Evolutionary conservation across 2,797 vertebrate species (phyloP).

Genomic region (Yasuhikotakia modesta): DNA sequence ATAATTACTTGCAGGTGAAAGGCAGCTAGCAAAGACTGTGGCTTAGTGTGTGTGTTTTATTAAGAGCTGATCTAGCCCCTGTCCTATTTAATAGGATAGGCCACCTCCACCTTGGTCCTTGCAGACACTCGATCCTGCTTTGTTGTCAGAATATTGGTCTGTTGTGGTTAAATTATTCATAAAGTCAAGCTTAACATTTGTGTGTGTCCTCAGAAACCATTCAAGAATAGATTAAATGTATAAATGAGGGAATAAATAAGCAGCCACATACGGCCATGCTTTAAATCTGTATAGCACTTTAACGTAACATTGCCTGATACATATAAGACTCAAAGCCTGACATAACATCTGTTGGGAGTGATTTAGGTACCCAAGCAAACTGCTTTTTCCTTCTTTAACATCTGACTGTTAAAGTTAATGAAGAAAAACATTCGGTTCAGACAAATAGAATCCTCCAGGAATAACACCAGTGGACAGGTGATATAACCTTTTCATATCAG

Average conservation of each 20-base stretch:
- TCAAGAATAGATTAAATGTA: background rate
- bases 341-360: constrained; percentile 21
- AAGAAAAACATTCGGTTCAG: constrained; percentile 34
- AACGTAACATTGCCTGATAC: constrained; percentile 23
- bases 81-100: background rate
- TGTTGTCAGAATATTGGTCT: background rate
- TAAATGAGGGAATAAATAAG: background rate
- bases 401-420: constrained; percentile 54
- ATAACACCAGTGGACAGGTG: background rate
- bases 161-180: background rate
- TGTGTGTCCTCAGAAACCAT: background rate
- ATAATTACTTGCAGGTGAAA: constrained; percentile 1
- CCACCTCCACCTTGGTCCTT: background rate
- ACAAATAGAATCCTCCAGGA: constrained; percentile 1
- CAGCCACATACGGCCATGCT: constrained; percentile 4
- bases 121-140: background rate
- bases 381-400: constrained; percentile 51
- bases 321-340: constrained; percentile 37
- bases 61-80: background rate
- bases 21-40: background rate
- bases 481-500: background rate
- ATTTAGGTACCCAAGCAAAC: constrained; percentile 42
- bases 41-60: background rate
- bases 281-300: constrained; percentile 26
- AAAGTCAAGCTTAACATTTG: background rate